Evolutionary conservation across 2,113 vertebrate genomes (phyloP).

Genomic region (Gracilinanus agilis): DNA sequence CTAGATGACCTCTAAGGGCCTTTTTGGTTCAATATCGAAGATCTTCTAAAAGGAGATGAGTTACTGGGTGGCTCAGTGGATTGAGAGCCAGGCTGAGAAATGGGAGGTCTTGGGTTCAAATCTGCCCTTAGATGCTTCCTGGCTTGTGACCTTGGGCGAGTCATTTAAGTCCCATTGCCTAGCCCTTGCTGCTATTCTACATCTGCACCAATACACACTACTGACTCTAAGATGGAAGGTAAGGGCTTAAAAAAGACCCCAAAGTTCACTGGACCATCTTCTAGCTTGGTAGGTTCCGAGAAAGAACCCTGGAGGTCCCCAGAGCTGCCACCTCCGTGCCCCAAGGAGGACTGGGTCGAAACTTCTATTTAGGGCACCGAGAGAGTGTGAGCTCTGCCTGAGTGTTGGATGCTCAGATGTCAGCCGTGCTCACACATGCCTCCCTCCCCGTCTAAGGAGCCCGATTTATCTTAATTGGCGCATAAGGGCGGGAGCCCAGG

Average conservation of each 20-base stretch:
- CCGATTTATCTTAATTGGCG: neutral
- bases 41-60: neutral
- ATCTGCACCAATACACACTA: no score
- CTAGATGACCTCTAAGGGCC: neutral
- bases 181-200: no score
- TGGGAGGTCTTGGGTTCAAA: no score
- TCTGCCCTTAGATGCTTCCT: no score
- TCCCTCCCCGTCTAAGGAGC: neutral
- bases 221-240: no score
- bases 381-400: neutral
- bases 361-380: neutral
- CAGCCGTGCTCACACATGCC: neutral
- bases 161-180: no score
- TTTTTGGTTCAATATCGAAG: neutral
- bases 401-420: neutral
- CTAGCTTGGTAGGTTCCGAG: neutral
- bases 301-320: neutral
- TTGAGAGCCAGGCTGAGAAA: no score
- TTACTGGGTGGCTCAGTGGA: neutral
- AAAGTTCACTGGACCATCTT: neutral
- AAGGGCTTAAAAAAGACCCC: no score
- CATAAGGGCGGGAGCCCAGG: neutral
- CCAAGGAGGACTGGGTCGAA: neutral
- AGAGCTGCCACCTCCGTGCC: neutral
- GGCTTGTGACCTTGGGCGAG: no score